Base-by-base conservation (phyloP, 2,797 vertebrate species). In the Distichodus sexfasciatus region DNA sequence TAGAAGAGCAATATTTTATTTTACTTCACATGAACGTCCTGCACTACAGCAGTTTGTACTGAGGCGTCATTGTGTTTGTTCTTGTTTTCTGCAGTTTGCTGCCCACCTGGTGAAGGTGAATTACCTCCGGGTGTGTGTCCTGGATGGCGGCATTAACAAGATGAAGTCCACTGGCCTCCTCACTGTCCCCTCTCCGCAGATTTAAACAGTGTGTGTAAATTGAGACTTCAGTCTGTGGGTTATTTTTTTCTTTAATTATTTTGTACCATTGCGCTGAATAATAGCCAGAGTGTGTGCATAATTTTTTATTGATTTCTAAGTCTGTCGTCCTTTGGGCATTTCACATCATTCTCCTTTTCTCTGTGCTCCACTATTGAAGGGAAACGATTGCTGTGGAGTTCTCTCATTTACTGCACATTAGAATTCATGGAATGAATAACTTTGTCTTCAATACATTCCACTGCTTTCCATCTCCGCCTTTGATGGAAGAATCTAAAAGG, bases 61-160 rank as follows among this genome's bases (percentile, higher is more conserved):
- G 44, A 59, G 31, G 9, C 41, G 11, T 19, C 62, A 33, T 31
- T 54, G 0, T 31, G 12, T 15, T 28, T 61, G 10, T 48, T 0
- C 1, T 54, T 43, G 31, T 66, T 81, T 70, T 48, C 76, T 82
- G 41, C 82, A 99, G 96, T 98, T 98, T 86, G 91, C 96, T 75
- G 87, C 91, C 73, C 91, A 98, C 76, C 89, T 99, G 29, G 94
- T 96, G 77, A 96, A 95, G 83, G 91, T 94, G 76, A 94, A 92
- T 71, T 96, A 95, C 78, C 93, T 92, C 2, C 89, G 94, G 1
- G 89, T 99, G 77, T 97, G 95, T 77, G 93, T 95, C 83, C 83
- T 99, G 68, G 96, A 99, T 23, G 96, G 96, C 55, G 97, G 97
- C 29, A 98, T 99, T 84, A 97, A 95, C 91, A 99, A 95, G 84